Evolutionary conservation across 2,888 invertebrate genomes (phyloP), one percentile per base, ranked within the genome.

Genomic region (Branchipolynoe longqiensis): DNA sequence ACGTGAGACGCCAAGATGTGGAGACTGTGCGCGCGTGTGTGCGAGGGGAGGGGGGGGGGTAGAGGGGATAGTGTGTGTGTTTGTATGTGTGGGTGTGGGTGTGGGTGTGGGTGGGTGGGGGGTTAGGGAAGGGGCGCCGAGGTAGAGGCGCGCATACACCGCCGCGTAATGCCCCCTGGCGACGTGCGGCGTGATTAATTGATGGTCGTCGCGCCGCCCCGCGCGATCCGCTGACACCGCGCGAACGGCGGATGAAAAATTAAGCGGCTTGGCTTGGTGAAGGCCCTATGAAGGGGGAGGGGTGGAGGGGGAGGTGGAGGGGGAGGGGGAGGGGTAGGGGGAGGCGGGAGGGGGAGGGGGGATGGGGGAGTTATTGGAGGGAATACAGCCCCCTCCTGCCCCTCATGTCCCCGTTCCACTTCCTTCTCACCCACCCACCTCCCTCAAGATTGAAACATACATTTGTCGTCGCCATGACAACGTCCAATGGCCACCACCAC

Each of bases 381-480:
- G n/a, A n/a, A n/a, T n/a, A n/a, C n/a, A n/a, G n/a, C n/a, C n/a
- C n/a, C n/a, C n/a, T n/a, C n/a, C n/a, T n/a, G n/a, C n/a, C n/a
- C n/a, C n/a, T n/a, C n/a, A n/a, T n/a, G n/a, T n/a, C n/a, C n/a
- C n/a, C n/a, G n/a, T n/a, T n/a, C n/a, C n/a, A n/a, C n/a, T n/a
- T n/a, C n/a, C n/a, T n/a, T n/a, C n/a, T n/a, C n/a, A n/a, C n/a
- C n/a, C n/a, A n/a, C n/a, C n/a, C n/a, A n/a, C n/a, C n/a, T n/a
- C n/a, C 69, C 62, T 48, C 41, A 41, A 78, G 78, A 78, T 78
- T 41, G 78, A 78, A 78, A 78, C 54, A 41, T 78, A 78, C 78
- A 78, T 78, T 78, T 78, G 78, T 78, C 48, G 41, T 54, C 78
- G 78, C 48, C 48, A 69, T 69, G 69, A 69, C 69, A 69, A 69